Base-by-base conservation (phyloP, 1,140 invertebrate genomes). In the Campoletis sonorensis region DNA sequence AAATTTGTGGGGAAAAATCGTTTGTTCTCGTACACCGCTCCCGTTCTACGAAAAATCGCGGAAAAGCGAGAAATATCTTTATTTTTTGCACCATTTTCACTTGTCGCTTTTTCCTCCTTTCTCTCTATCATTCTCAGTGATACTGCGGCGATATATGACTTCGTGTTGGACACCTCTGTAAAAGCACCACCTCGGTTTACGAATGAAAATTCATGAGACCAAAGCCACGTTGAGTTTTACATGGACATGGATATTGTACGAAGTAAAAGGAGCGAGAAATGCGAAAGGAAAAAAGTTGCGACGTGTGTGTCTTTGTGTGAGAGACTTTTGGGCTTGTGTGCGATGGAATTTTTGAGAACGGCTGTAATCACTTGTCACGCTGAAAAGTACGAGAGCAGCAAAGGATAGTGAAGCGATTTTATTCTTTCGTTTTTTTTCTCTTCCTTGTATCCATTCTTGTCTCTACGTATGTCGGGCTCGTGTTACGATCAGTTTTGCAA, bases 151-250 rank as follows among this genome's bases (percentile, higher is more conserved):
- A 16, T 33, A 37, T 70, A 37, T 70, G 30, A 72, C 16, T n/a
- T 21, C 49, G 70, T 4, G n/a, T 72, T 40, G 18, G 16, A 40
- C 23, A 64, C 26, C 2, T 64, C 61, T 26, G 61, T 26, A 13
- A 64, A 23, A 64, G 51, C 51, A 45, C 49, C 21, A 40, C 64
- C 58, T 80, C 72, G 72, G 75, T 80, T 75, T 71, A 33, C 23
- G 21, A 45, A 80, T 80, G 79, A 80, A 80, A 80, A 80, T 80
- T 80, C 79, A 80, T 80, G 79, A 80, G 40, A n/a, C 11, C 37
- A 23, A 49, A 72, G n/a, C 37, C 70, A 13, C 11, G 37, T 21
- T 61, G 40, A 61, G 40, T n/a, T 68, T 49, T 15, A 23, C 26
- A 26, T 49, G 49, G 21, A 4, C 51, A 11, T 2, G 18, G 70